These are phyloP conservation scores for Cryptophagus acutangulus DNA, from an alignment of 2,888 invertebrate species.

Conservation along the genomic window DNA sequence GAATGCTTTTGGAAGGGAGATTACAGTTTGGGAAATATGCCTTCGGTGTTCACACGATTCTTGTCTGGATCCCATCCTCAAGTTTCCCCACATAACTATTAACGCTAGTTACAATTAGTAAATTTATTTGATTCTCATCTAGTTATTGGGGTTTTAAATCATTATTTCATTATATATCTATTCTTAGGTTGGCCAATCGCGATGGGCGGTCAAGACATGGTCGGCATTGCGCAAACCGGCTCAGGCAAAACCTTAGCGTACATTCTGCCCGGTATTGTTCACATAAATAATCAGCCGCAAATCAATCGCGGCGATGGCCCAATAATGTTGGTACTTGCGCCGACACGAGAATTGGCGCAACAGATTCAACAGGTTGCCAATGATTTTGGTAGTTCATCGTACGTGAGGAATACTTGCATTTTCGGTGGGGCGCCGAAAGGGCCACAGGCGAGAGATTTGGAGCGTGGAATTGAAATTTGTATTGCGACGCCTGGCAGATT, in stretches of 20 bases:
- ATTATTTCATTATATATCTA: too few relatives aligned
- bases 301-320: conserved; percentile 80
- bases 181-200: conserved; percentile 90
- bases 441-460: conserved; percentile 70
- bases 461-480: conserved; percentile 72
- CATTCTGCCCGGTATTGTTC: conserved; percentile 82
- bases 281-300: conserved; percentile 80
- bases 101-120: too few relatives aligned
- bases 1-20: conserved; percentile 73
- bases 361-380: conserved; percentile 83
- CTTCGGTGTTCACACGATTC: conserved; percentile 71
- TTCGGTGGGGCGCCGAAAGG: conserved; percentile 91
- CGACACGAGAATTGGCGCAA: conserved; percentile 72
- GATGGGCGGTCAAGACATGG: conserved; percentile 76
- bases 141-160: too few relatives aligned
- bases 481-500: conserved; percentile 90
- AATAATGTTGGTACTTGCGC: conserved; percentile 73
- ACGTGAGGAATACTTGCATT: conserved; percentile 78
- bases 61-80: conserved; percentile 74
- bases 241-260: conserved; percentile 80
- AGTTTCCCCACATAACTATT: conserved; percentile 42
- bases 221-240: conserved; percentile 83
- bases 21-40: conserved; percentile 60
- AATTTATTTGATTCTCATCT: too few relatives aligned
- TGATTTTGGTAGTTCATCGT: conserved; percentile 77